Evolutionary conservation across 2,113 vertebrate species (phyloP).

Genomic region (Bos javanicus): DNA sequence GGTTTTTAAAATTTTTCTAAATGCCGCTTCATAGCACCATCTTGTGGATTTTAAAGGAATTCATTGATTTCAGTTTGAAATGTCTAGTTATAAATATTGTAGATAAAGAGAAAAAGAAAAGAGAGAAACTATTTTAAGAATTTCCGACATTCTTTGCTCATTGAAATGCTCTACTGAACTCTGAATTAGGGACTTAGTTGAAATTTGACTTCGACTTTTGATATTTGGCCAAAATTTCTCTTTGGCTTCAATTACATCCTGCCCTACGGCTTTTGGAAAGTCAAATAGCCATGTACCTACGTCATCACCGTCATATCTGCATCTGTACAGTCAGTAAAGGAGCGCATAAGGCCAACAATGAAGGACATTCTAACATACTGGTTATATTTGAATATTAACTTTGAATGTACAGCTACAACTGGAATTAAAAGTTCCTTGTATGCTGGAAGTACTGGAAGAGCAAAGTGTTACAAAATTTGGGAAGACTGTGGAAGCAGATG

Average conservation of each 20-base stretch:
- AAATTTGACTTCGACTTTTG: background rate
- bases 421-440: background rate
- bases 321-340: background rate
- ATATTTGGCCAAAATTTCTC: background rate
- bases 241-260: background rate
- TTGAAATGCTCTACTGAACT: slow-evolving; percentile 21
- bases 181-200: background rate
- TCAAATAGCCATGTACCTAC: background rate
- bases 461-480: background rate
- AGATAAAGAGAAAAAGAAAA: background rate
- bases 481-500: background rate
- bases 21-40: slow-evolving; percentile 73
- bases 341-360: background rate
- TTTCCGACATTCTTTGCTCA: background rate
- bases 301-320: background rate
- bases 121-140: background rate
- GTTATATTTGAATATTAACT: background rate
- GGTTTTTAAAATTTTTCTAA: slow-evolving; percentile 48
- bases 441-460: background rate
- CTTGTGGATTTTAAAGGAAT: slow-evolving; percentile 72
- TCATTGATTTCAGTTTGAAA: background rate
- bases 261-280: background rate
- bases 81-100: background rate
- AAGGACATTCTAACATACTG: background rate
- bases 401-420: background rate